phyloP scores from a whole-genome alignment of 2,797 vertebrate species.

The Takifugu ocellatus region DNA sequence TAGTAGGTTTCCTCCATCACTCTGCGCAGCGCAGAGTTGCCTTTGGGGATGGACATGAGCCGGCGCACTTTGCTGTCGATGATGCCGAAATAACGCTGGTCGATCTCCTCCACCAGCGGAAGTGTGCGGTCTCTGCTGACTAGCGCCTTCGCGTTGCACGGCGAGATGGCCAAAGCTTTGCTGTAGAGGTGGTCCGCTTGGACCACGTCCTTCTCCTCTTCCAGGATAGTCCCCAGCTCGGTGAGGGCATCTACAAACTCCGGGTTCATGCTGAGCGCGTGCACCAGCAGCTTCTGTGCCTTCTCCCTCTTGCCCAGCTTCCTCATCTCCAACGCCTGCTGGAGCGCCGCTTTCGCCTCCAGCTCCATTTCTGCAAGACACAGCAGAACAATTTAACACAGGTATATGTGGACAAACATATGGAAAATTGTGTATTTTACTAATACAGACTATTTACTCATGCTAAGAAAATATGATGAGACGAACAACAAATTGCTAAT shows the following conservation, averaged over 20 bases:
- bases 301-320: conserved; percentile 90
- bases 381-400: not conserved
- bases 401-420: too few species aligned
- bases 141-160: conserved; percentile 87
- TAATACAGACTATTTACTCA: too few species aligned
- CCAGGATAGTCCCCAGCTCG: conserved; percentile 90
- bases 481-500: too few species aligned
- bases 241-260: conserved; percentile 90
- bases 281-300: conserved; percentile 90
- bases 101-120: conserved; percentile 94
- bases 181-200: conserved; percentile 94
- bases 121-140: conserved; percentile 88
- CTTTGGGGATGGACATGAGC: conserved; percentile 95
- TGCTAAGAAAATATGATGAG: too few species aligned
- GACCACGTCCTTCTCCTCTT: conserved; percentile 94
- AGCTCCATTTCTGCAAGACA: conserved; percentile 77
- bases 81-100: conserved; percentile 91
- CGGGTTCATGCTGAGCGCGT: conserved; percentile 91
- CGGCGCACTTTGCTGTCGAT: conserved; percentile 93
- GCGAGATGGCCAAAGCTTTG: conserved; percentile 87
- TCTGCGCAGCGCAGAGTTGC: conserved; percentile 87
- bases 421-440: too few species aligned
- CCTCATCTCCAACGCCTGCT: conserved; percentile 93
- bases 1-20: conserved; percentile 98
- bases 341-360: conserved; percentile 89